Conservation (phyloP, 2,113 vertebrate species). For the Otocyon megalotis region DNA sequence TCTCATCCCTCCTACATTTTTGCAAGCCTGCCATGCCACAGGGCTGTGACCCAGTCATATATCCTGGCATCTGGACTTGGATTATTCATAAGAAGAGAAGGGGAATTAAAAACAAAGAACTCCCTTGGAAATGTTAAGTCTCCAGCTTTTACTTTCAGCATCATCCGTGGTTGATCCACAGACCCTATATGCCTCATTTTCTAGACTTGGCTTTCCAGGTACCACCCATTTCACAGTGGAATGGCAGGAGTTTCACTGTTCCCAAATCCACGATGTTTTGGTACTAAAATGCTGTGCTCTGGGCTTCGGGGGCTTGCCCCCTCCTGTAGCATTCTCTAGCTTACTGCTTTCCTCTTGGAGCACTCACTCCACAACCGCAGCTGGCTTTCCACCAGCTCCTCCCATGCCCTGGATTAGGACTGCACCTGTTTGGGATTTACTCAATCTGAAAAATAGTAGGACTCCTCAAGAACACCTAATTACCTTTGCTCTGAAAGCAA, state of each 20-base stretch:
- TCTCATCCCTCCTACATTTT: neutral
- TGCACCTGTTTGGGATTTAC: conserved; percentile 75
- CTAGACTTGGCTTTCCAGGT: neutral
- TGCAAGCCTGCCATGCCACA: neutral
- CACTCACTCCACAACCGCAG: neutral
- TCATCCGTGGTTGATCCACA: neutral
- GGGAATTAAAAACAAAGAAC: conserved; percentile 32
- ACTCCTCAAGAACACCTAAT: conserved; percentile 57
- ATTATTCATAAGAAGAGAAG: conserved; percentile 26
- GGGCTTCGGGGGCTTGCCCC: neutral
- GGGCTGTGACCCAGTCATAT: neutral
- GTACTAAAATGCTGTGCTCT: neutral
- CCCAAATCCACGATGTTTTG: neutral
- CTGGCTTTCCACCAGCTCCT: neutral
- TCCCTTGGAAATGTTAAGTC: neutral
- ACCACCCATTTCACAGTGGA: neutral
- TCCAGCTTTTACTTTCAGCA: neutral
- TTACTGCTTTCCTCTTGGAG: neutral
- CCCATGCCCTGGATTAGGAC: conserved; percentile 50
- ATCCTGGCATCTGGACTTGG: neutral
- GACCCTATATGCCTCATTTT: neutral
- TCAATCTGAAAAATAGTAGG: conserved; percentile 60
- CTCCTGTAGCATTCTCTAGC: neutral
- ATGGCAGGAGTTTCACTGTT: neutral
- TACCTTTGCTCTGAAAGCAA: conserved; percentile 66